These are phyloP conservation scores for Nesometra sesokonis DNA, from an alignment of 35 echinoderm and acorn worm species.

Conservation along the genomic window DNA sequence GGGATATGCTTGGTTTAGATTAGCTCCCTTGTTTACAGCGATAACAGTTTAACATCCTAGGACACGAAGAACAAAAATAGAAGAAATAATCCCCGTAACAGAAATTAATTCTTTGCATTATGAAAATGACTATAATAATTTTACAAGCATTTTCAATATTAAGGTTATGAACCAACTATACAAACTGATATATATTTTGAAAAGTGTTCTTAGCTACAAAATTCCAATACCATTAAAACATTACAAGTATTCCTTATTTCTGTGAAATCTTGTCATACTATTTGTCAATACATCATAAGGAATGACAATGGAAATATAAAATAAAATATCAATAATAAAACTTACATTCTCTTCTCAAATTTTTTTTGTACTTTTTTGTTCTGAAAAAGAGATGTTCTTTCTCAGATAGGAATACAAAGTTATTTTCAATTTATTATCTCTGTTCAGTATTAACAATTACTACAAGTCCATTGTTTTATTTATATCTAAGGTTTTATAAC, in stretches of 20 bases:
- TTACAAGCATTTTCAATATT: not conserved
- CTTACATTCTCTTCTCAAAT: constrained; percentile 45
- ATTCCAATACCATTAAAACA: not conserved
- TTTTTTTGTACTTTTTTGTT: constrained; percentile 45
- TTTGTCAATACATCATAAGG: constrained; percentile 26
- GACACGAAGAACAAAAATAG: not conserved
- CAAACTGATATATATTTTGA: constrained; percentile 1
- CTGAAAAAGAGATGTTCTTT: constrained; percentile 34
- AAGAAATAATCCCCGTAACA: not conserved
- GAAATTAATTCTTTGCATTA: not conserved
- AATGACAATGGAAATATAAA: constrained; percentile 68
- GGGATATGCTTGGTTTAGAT: not conserved
- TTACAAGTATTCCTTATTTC: not conserved
- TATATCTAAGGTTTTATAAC: constrained; percentile 40
- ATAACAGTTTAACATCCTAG: not conserved
- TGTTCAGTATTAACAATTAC: not conserved
- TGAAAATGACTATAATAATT: not conserved
- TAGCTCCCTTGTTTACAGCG: not conserved
- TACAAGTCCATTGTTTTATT: not conserved
- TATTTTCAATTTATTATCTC: constrained; percentile 5
- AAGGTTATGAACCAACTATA: not conserved
- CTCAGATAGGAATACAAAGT: constrained; percentile 7
- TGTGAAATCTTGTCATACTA: not conserved
- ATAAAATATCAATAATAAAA: constrained; percentile 74
- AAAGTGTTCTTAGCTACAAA: not conserved